A percentile compares a stretch with the other conserved stretches of the same genome.
Conservation (phyloP, 1,140 invertebrate species). For the Archegozetes longisetosus region DNA sequence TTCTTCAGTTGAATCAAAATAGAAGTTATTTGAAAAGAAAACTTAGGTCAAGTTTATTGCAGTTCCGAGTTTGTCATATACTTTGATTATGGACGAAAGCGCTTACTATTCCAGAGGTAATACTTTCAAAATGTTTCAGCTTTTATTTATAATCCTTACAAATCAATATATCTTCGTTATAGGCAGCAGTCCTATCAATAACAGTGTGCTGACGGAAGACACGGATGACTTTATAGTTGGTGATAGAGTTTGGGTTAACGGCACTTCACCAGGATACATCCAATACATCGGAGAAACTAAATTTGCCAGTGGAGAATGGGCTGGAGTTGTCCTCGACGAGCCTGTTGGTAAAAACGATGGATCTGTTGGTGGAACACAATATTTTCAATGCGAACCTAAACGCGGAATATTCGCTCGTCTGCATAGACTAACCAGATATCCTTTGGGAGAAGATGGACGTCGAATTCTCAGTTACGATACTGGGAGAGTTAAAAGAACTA, state of each 20-base stretch:
- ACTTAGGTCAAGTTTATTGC: too few species aligned
- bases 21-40: too few species aligned
- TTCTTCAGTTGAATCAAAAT: too few species aligned
- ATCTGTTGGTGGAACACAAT: constrained; percentile 71
- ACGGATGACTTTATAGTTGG: constrained; percentile 93
- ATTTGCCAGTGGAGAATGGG: constrained; percentile 82
- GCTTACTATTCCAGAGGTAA: neutral
- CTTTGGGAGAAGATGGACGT: neutral
- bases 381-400: constrained; percentile 86
- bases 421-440: constrained; percentile 20
- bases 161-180: too few species aligned
- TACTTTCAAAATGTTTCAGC: too few species aligned
- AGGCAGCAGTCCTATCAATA: too few species aligned
- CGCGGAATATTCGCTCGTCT: constrained; percentile 68
- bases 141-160: too few species aligned
- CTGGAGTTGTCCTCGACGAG: constrained; percentile 85
- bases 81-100: neutral
- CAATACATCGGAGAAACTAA: constrained; percentile 90
- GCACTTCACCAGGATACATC: constrained; percentile 78
- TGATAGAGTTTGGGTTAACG: constrained; percentile 85
- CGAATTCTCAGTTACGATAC: neutral
- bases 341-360: constrained; percentile 96
- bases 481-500: neutral
- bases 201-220: constrained; percentile 18
- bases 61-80: too few species aligned